Evolutionary conservation across 23 tunicate species (phyloP).

Genomic region (Phallusia fumigata): DNA sequence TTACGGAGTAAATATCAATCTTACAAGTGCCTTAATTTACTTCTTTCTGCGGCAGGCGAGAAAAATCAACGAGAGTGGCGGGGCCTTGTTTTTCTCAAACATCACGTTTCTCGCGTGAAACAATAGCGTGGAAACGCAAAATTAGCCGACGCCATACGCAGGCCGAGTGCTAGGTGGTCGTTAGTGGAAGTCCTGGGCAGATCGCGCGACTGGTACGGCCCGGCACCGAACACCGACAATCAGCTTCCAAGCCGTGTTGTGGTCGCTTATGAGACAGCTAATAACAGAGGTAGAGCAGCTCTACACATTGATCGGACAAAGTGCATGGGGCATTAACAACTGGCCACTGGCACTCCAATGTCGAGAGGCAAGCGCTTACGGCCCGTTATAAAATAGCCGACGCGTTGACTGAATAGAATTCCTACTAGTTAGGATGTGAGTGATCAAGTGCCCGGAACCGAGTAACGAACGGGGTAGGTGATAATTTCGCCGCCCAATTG

Average conservation of each 20-base stretch:
- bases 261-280: slow-evolving; percentile 3
- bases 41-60: no score
- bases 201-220: slow-evolving; percentile 7
- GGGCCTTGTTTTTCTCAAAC: neutral
- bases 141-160: neutral
- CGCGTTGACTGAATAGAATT: neutral
- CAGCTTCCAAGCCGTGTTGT: slow-evolving; percentile 1
- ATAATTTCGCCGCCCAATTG: neutral
- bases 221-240: neutral
- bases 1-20: no score
- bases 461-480: neutral
- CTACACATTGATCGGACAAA: neutral
- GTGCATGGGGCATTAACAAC: slow-evolving; percentile 8
- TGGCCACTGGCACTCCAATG: neutral
- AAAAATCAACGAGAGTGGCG: no score
- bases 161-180: neutral
- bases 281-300: neutral
- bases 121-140: slow-evolving; percentile 8
- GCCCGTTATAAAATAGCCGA: neutral
- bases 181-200: neutral
- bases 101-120: neutral
- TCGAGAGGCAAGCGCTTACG: neutral
- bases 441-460: slow-evolving; percentile 7
- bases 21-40: no score
- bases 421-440: neutral